Evolutionary conservation across 2,888 invertebrate genomes (phyloP).

Genomic region (Andrena haemorrhoa): DNA sequence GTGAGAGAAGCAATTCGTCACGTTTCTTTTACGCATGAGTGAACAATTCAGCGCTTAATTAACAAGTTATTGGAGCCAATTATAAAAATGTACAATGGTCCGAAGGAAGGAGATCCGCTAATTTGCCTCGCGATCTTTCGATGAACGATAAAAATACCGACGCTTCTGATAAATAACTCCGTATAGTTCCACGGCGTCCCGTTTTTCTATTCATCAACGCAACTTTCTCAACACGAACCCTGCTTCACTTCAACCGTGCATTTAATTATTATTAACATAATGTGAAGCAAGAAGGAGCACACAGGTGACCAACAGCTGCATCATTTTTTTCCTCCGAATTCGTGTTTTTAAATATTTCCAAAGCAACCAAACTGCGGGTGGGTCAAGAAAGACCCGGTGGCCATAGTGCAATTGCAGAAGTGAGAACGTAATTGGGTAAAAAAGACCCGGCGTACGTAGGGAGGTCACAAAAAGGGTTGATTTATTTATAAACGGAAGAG

Average conservation of each 20-base stretch:
- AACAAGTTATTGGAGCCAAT: conserved; percentile 76
- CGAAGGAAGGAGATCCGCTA: conserved; percentile 45
- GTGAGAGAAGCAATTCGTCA: conserved; percentile 28
- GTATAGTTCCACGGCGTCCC: not conserved
- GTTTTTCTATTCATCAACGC: conserved; percentile 1
- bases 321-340: too few species aligned
- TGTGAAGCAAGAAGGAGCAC: too few species aligned
- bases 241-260: too few species aligned
- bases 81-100: conserved; percentile 71
- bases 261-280: too few species aligned
- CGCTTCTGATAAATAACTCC: not conserved
- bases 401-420: too few species aligned
- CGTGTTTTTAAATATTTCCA: too few species aligned
- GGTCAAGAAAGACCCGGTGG: too few species aligned
- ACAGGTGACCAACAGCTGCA: too few species aligned
- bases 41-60: conserved; percentile 58
- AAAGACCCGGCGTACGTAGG: too few species aligned
- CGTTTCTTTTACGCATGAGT: conserved; percentile 44
- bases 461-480: not conserved
- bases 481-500: conserved; percentile 22
- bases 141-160: not conserved
- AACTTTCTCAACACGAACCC: too few species aligned
- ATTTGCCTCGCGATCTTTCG: conserved; percentile 40
- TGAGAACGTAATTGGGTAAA: too few species aligned
- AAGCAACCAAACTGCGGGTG: too few species aligned